These are phyloP conservation scores for Euschistus heros DNA, from an alignment of 1,140 invertebrate species.

Conservation along the genomic window DNA sequence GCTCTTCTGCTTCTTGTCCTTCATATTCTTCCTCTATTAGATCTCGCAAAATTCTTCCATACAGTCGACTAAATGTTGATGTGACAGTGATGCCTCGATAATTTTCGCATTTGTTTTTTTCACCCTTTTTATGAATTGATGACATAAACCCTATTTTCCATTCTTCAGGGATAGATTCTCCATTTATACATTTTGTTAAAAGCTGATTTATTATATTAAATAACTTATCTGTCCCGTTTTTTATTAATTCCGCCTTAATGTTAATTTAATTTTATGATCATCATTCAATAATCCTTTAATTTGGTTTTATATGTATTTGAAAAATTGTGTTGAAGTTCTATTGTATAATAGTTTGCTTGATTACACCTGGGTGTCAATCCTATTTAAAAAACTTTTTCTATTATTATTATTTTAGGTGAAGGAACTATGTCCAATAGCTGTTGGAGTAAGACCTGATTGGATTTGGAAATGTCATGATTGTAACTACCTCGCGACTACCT, in stretches of 20 bases:
- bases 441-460: conserved; percentile 27
- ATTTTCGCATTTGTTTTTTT: too few species aligned
- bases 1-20: too few species aligned
- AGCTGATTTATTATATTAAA: too few species aligned
- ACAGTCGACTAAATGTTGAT: too few species aligned
- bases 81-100: too few species aligned
- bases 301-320: too few species aligned
- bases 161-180: too few species aligned
- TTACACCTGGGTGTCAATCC: neutral
- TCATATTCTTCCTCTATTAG: too few species aligned
- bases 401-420: conserved; percentile 22
- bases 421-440: conserved; percentile 6
- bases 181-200: too few species aligned
- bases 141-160: too few species aligned
- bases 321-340: neutral
- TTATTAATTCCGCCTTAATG: neutral
- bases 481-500: conserved; percentile 20
- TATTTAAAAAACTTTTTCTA: neutral
- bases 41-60: neutral
- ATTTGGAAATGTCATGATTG: conserved; percentile 29
- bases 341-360: neutral
- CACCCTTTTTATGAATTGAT: too few species aligned
- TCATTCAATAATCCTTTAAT: neutral
- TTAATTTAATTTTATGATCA: neutral
- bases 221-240: too few species aligned